Base-by-base conservation (phyloP, 2,888 invertebrate species). In the Pyrrhosoma nymphula region DNA sequence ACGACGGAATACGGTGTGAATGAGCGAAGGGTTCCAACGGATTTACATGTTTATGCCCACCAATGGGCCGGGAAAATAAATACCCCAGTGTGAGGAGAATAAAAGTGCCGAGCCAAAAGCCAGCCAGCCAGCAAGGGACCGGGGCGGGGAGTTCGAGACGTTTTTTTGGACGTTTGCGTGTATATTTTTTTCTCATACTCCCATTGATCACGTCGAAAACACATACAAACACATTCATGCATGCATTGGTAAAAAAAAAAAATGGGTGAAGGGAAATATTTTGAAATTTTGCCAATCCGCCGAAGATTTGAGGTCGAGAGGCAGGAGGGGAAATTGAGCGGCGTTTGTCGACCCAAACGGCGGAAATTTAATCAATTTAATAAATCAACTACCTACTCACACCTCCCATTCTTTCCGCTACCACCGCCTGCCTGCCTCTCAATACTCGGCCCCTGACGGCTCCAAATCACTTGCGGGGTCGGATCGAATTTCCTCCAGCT, bases 201-300 rank as follows among this genome's bases (percentile, higher is more conserved):
- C 82, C 82, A 82, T 82, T 82, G 82, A 82, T 82, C 82, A 82
- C 23, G 82, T 82, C 82, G 82, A 82, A 82, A 82, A 35, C 30
- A 82, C 69, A 60, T 20, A 60, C 60, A 26, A 23, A 82, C 82
- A 35, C 30, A 35, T 82, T 35, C 30, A 82, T 82, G 82, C 30
- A 82, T 82, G 35, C 82, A 35, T 12, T 82, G 30, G 82, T 0
- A n/a, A 23, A n/a, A 23, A n/a, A n/a, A n/a, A n/a, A 3, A 26
- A n/a, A 35, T 6, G 82, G 82, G 47, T 8, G 47, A 47, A 30
- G 82, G 89, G 26, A 26, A 88, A 89, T 89, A 55, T 89, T 89
- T 89, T 56, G 89, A 89, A 56, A 55, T 47, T 47, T 56, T 89
- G 89, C 89, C 89, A 89, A 89, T 89, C n/a, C 89, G n/a, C 89